Base-by-base conservation (phyloP, 2,888 invertebrate species). In the Ceratothoa steindachneri region DNA sequence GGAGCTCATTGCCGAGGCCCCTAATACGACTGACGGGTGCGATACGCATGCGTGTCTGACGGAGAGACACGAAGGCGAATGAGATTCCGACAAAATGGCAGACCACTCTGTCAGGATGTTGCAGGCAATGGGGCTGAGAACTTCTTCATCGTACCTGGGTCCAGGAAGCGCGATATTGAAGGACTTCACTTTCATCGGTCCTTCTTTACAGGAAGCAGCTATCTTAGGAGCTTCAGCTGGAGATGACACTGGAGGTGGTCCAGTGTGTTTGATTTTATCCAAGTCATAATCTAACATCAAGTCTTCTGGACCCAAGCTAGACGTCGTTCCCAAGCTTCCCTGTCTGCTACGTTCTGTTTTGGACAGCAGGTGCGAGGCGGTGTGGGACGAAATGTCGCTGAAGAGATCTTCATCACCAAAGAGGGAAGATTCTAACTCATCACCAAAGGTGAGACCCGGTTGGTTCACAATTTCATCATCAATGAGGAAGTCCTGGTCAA, bases 391-490 rank as follows among this genome's bases (percentile, higher is more conserved):
- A 24, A 31, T 30, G 28, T 70, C 70, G 28, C 70, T 64, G 12
- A 64, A 70, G 60, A 70, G 24, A 64, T 52, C 70, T 12, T 70
- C 70, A 60, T 70, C 64, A 12, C 70, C 64, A n/a, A 52, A 24
- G 31, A 64, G 30, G 7, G 70, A 70, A 22, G 29, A n/a, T 30
- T 60, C 24, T 22, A 64, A 22, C 12, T 70, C 70, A 29, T 66
- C 73, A 19, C 31, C 69, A 66, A 93, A 92, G 15, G 92, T 87
- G 80, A 95, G 84, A 0, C 90, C 93, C 12, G 94, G 94, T 83
- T 95, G 94, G 85, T 95, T 94, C 55, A 92, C 92, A 77, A 95
- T 94, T 85, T 95, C 94, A 82, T 95, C 94, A 82, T 95, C 94
- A 77, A 90, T 89, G 77, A 94, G 88, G 84, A 90, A 93, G 83